A percentile compares a stretch with the other conserved stretches of the same genome.
phyloP scores from a whole-genome alignment of 1,140 invertebrate species.

The Lepidurus arcticus region DNA sequence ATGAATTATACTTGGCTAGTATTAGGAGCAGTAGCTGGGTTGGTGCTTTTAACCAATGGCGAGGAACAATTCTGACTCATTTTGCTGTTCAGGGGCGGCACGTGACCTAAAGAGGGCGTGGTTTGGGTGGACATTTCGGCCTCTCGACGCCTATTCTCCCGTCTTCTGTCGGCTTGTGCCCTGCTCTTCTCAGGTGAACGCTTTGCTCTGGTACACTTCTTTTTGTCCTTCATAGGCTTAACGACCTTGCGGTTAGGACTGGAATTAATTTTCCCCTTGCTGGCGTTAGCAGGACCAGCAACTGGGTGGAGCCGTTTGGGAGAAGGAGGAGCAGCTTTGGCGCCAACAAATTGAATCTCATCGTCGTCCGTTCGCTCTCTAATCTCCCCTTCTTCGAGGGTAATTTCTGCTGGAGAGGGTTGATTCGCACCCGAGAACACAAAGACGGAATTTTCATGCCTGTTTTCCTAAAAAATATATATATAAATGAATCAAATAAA shows the following conservation, averaged over 20 bases:
- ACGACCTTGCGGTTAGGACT: too few species aligned
- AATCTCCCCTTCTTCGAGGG: not conserved
- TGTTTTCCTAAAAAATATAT: too few species aligned
- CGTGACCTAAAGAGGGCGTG: not conserved
- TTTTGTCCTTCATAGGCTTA: not conserved
- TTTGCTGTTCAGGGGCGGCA: not conserved
- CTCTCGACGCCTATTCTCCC: not conserved
- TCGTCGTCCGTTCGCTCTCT: not conserved
- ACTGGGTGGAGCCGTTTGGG: too few species aligned
- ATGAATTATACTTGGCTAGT: not conserved
- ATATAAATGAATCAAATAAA: too few species aligned
- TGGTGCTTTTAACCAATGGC: not conserved
- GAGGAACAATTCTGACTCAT: not conserved
- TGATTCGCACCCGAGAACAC: too few species aligned
- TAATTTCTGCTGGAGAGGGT: too few species aligned
- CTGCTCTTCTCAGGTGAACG: not conserved
- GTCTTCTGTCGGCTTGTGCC: not conserved
- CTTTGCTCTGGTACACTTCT: not conserved
- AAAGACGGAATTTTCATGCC: too few species aligned
- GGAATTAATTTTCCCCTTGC: too few species aligned
- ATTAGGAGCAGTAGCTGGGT: not conserved
- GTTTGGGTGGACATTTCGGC: constrained; percentile 27
- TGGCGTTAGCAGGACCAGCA: too few species aligned
- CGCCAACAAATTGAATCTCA: not conserved
- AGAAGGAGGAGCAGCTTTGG: not conserved